These are phyloP conservation scores for Drosophila orosa DNA, from an alignment of 1,140 invertebrate genomes.

Conservation along the genomic window DNA sequence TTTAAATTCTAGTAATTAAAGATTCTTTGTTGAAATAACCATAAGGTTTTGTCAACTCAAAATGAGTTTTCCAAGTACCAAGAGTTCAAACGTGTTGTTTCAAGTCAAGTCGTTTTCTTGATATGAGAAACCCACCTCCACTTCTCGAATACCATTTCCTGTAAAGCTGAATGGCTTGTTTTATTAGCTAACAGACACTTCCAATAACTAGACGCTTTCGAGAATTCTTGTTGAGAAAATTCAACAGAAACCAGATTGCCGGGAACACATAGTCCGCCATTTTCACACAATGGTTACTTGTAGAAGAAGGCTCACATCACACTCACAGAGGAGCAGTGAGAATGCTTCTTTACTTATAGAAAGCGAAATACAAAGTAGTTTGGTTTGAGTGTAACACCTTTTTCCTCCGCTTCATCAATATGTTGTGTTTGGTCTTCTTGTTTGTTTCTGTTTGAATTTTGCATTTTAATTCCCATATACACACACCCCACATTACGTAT, in stretches of 20 bases:
- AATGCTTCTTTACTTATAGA: not conserved
- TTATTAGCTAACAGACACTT: not conserved
- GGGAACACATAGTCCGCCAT: not conserved
- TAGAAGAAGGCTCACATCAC: not conserved
- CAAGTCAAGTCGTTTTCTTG: not conserved
- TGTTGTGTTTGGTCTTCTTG: constrained; percentile 23
- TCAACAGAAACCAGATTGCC: not conserved
- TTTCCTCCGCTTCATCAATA: not conserved
- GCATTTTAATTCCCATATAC: constrained; percentile 49
- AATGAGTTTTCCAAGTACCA: not conserved
- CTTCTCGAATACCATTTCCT: not conserved
- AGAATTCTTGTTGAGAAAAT: not conserved
- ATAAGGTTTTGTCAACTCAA: not conserved
- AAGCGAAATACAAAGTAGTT: not conserved
- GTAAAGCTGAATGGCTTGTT: not conserved
- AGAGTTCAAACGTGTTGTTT: not conserved
- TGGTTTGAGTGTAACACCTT: not conserved
- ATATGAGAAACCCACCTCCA: not conserved
- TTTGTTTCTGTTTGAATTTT: constrained; percentile 34
- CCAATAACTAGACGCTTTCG: not conserved
- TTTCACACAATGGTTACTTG: not conserved
- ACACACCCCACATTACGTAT: not conserved
- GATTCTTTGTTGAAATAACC: not conserved
- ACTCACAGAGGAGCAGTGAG: not conserved
- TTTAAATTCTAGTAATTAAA: not conserved